A percentile compares a stretch with the other conserved stretches of the same genome.
phyloP scores from a whole-genome alignment of 2,888 invertebrate species.

The Ectropis crepuscularia region DNA sequence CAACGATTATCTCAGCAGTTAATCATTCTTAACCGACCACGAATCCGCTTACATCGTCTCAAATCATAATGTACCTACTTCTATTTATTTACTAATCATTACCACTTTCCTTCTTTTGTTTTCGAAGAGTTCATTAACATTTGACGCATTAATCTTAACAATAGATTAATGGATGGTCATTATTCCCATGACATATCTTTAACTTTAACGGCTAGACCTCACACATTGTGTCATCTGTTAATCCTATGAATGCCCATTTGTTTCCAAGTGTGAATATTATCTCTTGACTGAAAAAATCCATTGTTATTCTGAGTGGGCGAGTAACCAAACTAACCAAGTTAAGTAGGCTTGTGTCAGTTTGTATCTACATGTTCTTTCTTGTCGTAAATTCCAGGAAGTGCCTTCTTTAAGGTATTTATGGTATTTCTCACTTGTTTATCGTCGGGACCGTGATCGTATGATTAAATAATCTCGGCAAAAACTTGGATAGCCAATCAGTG shows the following conservation, averaged over 20 bases:
- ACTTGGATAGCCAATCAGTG: slow-evolving; percentile 21
- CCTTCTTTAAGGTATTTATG: slow-evolving; percentile 44
- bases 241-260: slow-evolving; percentile 16
- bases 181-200: slow-evolving; percentile 9
- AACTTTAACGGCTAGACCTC: slow-evolving; percentile 9
- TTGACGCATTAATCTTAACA: slow-evolving; percentile 12
- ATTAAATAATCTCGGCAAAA: slow-evolving; percentile 25
- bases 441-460: slow-evolving; percentile 10
- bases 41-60: slow-evolving; percentile 41
- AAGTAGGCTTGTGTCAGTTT: slow-evolving; percentile 15
- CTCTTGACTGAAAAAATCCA: slow-evolving; percentile 3
- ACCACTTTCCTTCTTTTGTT: slow-evolving; percentile 10
- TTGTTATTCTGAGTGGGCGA: slow-evolving; percentile 2
- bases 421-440: slow-evolving; percentile 55
- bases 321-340: slow-evolving; percentile 11
- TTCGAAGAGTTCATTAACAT: slow-evolving; percentile 11
- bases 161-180: slow-evolving; percentile 14
- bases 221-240: slow-evolving; percentile 16
- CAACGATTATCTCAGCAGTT: slow-evolving; percentile 57
- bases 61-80: slow-evolving; percentile 4
- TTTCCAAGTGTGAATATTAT: slow-evolving; percentile 15
- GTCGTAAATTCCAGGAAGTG: slow-evolving; percentile 38
- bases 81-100: slow-evolving; percentile 6
- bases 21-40: slow-evolving; percentile 49
- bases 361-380: slow-evolving; percentile 36